Evolutionary conservation across 30 jellyfish, hydroid and myxozoan species (phyloP).

Genomic region (Chrysaora quinquecirrha): DNA sequence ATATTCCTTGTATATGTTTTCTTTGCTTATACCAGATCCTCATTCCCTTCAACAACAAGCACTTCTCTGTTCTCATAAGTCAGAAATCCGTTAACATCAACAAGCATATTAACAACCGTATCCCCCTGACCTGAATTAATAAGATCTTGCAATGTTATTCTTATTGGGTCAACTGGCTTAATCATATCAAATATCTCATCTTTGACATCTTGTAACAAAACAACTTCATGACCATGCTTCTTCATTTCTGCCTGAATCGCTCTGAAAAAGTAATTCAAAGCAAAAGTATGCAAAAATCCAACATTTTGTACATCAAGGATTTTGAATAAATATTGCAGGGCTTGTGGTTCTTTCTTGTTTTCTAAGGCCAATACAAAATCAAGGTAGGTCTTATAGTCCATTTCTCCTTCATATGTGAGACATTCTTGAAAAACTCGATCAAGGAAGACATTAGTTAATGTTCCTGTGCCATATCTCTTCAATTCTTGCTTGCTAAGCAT

Average conservation of each 20-base stretch:
- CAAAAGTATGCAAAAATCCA: slow-evolving; percentile 90
- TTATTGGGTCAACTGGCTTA: slow-evolving; percentile 83
- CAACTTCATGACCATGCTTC: slow-evolving; percentile 96
- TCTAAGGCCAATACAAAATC: slow-evolving; percentile 97
- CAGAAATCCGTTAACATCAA: slow-evolving; percentile 94
- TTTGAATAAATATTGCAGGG: slow-evolving; percentile 89
- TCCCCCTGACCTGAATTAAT: slow-evolving; percentile 92
- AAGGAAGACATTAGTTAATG: slow-evolving; percentile 85
- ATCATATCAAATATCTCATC: slow-evolving; percentile 98
- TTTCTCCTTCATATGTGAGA: slow-evolving; percentile 98
- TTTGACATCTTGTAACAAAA: slow-evolving; percentile 84
- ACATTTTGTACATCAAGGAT: slow-evolving; percentile 86
- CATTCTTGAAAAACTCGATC: slow-evolving; percentile 98
- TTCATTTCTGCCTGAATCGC: slow-evolving; percentile 94
- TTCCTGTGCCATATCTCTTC: slow-evolving; percentile 96
- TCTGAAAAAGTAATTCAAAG: slow-evolving; percentile 89
- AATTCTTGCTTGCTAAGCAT: slow-evolving; percentile 95
- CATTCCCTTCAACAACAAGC: slow-evolving; percentile 88
- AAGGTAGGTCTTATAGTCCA: slow-evolving; percentile 98
- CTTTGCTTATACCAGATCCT: slow-evolving; percentile 66
- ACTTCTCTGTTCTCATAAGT: slow-evolving; percentile 92
- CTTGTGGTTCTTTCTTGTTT: slow-evolving; percentile 98
- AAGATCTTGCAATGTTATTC: slow-evolving; percentile 87
- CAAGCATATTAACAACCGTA: slow-evolving; percentile 85
- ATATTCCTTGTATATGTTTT: too few relatives aligned